Base-by-base conservation (phyloP, 2,113 vertebrate genomes). In the Ctenomys sociabilis region DNA sequence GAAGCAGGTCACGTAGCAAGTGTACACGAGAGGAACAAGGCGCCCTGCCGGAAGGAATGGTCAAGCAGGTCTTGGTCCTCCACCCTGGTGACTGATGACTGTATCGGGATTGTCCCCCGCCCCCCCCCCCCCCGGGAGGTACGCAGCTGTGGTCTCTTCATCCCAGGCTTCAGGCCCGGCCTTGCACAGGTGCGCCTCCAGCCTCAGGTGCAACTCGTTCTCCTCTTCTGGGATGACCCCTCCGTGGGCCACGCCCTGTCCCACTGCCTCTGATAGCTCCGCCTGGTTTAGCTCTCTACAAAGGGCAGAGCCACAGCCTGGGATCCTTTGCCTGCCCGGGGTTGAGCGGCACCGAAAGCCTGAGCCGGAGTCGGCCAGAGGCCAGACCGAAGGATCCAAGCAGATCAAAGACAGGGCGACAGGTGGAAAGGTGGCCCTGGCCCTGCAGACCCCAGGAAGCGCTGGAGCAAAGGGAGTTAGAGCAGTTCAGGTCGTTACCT, bases 351-450 rank as follows among this genome's bases (percentile, higher is more conserved):
- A 28, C 30, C 5, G 5, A 37, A 40, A 72, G 88, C 28, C 19
- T 2, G 8, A 61, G 49, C 2, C 73, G 66, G 35, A 14, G 3
- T 32, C 9, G 17, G 73, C 28, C 2, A 61, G 73, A 82, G 24
- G n/a, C 17, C 22, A 45, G 30, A 40, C 30, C 30, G 49, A n/a
- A n/a, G 43, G 0, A 4, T 70, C 57, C 40, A 35, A 84, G 37
- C 49, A 49, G 37, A 68, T 12, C 28, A 52, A 37, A 78, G 85
- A 35, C 57, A 10, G 63, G 59, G 7, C 52, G 28, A 32, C 1
- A 0, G 7, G 26, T 2, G 28, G 70, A 75, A 57, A 68, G 0
- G 11, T 14, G 0, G 0, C n/a, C 37, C 68, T 32, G 12, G 12
- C 3, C 2, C 0, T 24, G 82, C 43, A 68, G 26, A 37, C 66